Conservation (phyloP, 2,888 invertebrate genomes). For the Orthosia gothica region DNA sequence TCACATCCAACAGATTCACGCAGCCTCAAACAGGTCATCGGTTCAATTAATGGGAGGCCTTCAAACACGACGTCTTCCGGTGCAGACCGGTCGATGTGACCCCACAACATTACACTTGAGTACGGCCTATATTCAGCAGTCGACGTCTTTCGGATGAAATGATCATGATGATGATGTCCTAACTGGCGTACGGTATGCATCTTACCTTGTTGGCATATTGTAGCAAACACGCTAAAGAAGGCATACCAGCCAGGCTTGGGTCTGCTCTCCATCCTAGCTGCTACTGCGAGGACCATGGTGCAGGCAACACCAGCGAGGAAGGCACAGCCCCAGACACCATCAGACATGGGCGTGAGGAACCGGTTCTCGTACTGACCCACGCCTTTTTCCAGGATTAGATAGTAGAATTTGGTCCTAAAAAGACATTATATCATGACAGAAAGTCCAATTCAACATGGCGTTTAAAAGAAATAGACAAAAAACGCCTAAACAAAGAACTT, state of each 20-base stretch:
- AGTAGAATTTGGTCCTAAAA: slow-evolving; percentile 85
- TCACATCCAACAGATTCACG: too few relatives aligned
- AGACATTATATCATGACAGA: too few relatives aligned
- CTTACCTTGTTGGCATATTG: slow-evolving; percentile 85
- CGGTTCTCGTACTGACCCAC: slow-evolving; percentile 86
- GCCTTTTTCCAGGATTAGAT: slow-evolving; percentile 83
- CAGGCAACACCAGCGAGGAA: slow-evolving; percentile 76
- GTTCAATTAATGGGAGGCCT: too few relatives aligned
- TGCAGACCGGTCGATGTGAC: too few relatives aligned
- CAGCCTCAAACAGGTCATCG: too few relatives aligned
- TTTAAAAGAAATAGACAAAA: neutral
- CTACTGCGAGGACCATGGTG: slow-evolving; percentile 79
- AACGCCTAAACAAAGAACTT: neutral
- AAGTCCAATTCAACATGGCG: too few relatives aligned
- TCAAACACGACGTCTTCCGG: too few relatives aligned
- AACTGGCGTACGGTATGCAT: too few relatives aligned
- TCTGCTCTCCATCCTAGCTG: slow-evolving; percentile 79
- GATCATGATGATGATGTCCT: too few relatives aligned
- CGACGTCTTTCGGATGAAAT: too few relatives aligned
- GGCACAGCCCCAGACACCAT: slow-evolving; percentile 85
- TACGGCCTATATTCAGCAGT: too few relatives aligned
- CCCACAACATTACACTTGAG: too few relatives aligned
- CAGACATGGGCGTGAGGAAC: slow-evolving; percentile 88
- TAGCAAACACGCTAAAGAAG: slow-evolving; percentile 84
- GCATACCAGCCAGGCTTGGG: slow-evolving; percentile 77